phyloP scores from a whole-genome alignment of 2,888 invertebrate genomes.

The Apotomis betuletana region DNA sequence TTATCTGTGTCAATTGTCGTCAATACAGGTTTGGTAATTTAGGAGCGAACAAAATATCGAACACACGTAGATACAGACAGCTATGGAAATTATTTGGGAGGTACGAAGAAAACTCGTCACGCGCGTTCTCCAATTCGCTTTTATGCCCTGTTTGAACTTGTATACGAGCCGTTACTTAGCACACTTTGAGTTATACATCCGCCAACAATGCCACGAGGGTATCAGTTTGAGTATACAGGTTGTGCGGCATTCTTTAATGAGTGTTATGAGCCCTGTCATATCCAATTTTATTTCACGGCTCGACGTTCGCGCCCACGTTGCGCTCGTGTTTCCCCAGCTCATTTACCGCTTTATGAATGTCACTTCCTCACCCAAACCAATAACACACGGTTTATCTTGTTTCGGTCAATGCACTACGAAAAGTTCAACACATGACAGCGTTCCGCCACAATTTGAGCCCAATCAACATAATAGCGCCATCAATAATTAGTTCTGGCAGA shows the following conservation, averaged over 20 bases:
- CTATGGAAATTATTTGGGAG: neutral
- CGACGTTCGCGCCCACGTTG: slow-evolving; percentile 42
- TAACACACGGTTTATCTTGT: slow-evolving; percentile 38
- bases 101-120: slow-evolving; percentile 1
- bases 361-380: slow-evolving; percentile 27
- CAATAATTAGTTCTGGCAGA: slow-evolving; percentile 53
- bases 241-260: slow-evolving; percentile 36
- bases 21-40: neutral
- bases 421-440: slow-evolving; percentile 34
- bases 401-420: slow-evolving; percentile 38
- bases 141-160: slow-evolving; percentile 15
- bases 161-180: slow-evolving; percentile 20
- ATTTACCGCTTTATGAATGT: slow-evolving; percentile 48
- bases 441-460: slow-evolving; percentile 45
- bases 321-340: slow-evolving; percentile 49
- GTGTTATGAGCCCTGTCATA: slow-evolving; percentile 23
- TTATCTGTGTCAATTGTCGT: neutral
- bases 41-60: neutral
- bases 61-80: neutral
- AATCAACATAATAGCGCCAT: slow-evolving; percentile 48
- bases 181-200: slow-evolving; percentile 27
- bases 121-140: slow-evolving; percentile 8
- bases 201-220: slow-evolving; percentile 3
- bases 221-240: neutral
- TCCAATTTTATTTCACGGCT: slow-evolving; percentile 34